phyloP scores from a whole-genome alignment of 2,113 vertebrate genomes.

The Taurulus bubalis region DNA sequence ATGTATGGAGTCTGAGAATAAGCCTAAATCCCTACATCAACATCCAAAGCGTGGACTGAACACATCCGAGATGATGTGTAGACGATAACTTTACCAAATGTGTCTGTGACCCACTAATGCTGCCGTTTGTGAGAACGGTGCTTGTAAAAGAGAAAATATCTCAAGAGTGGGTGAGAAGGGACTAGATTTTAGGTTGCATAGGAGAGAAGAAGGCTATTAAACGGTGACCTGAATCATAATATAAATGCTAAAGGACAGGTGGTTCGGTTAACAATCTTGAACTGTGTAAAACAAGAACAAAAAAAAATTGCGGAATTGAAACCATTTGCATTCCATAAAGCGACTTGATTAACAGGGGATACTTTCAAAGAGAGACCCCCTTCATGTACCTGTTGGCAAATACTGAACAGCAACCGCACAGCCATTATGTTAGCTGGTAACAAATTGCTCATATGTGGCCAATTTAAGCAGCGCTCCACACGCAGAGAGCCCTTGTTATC shows the following conservation, averaged over 20 bases:
- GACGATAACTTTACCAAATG: not conserved
- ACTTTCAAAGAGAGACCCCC: slow-evolving; percentile 65
- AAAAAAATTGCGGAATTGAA: slow-evolving; percentile 33
- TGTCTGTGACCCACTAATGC: not conserved
- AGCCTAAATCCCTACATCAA: not conserved
- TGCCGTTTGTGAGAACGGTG: not conserved
- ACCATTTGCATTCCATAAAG: slow-evolving; percentile 53
- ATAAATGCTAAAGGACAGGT: slow-evolving; percentile 37
- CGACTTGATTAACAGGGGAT: slow-evolving; percentile 45
- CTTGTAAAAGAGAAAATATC: not conserved
- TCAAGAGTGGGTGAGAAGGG: not conserved
- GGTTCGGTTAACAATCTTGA: slow-evolving; percentile 10
- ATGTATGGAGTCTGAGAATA: slow-evolving; percentile 20
- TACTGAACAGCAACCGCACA: slow-evolving; percentile 72
- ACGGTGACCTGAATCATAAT: slow-evolving; percentile 1
- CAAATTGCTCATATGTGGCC: slow-evolving; percentile 80
- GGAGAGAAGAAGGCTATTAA: not conserved
- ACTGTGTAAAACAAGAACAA: slow-evolving; percentile 2
- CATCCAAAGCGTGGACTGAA: not conserved
- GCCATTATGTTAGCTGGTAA: slow-evolving; percentile 77
- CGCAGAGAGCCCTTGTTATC: slow-evolving; percentile 68
- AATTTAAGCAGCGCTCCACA: slow-evolving; percentile 70
- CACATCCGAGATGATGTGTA: not conserved
- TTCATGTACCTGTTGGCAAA: slow-evolving; percentile 75
- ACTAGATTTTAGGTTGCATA: not conserved